Evolutionary conservation across 2,888 invertebrate genomes (phyloP).

Genomic region (Artemia sp.): DNA sequence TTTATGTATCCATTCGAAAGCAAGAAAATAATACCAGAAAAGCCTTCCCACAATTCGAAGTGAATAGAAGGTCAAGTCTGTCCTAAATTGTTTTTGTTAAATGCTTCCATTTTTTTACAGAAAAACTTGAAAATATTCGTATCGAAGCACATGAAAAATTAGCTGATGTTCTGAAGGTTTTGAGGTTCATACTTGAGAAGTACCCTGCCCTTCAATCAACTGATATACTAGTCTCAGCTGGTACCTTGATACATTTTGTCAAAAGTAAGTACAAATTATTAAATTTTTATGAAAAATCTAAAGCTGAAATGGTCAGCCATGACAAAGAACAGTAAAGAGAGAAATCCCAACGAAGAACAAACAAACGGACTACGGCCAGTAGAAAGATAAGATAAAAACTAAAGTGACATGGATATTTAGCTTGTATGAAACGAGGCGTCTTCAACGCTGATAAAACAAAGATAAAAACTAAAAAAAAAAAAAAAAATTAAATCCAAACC

Average conservation of each 20-base stretch:
- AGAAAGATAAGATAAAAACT: no score
- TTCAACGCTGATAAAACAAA: no score
- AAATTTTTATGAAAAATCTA: no score
- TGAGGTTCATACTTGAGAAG: conserved; percentile 35
- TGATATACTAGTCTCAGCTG: conserved; percentile 36
- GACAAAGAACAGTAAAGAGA: no score
- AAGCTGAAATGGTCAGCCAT: no score
- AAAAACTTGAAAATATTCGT: conserved; percentile 29
- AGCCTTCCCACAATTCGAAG: neutral
- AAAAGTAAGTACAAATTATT: conserved; percentile 31
- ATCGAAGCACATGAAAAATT: conserved; percentile 35
- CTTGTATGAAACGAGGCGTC: no score
- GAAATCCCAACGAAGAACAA: no score
- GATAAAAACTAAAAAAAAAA: no score
- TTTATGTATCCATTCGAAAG: no score
- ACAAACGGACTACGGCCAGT: no score
- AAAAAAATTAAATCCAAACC: no score
- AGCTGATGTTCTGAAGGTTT: conserved; percentile 35
- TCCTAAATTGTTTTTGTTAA: conserved; percentile 11
- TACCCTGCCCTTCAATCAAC: conserved; percentile 36
- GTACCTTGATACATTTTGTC: conserved; percentile 34
- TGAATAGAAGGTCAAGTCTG: neutral
- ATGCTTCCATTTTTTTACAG: conserved; percentile 25
- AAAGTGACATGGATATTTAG: no score
- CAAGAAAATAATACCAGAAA: neutral